Base-by-base conservation (phyloP, 2,888 invertebrate genomes). In the Lymantria dispar region DNA sequence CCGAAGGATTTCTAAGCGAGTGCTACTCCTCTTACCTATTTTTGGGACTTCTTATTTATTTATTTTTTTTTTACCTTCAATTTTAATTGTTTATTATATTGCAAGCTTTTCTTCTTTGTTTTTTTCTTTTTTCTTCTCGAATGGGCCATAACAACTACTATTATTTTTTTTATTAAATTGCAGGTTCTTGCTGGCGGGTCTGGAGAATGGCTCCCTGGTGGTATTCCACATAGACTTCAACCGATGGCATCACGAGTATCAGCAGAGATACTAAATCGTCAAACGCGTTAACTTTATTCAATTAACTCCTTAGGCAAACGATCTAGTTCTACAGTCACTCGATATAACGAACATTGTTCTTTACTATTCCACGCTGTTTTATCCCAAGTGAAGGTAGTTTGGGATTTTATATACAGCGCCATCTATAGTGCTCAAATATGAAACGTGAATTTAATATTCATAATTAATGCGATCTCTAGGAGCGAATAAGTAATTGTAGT, bases 191-290 rank as follows among this genome's bases (percentile, higher is more conserved):
- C 92, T 99, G 76, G 99, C 99, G 70, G 99, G 99, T 48, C 92
- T 99, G 52, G 98, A 98, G 52, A 98, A 99, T 68, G 99, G 99
- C 48, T 98, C 99, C 48, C 96, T 99, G 68, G 98, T 99, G 57
- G 98, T 99, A 73, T 99, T 99, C 92, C 99, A 99, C 92, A 98
- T 99, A 85, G 99, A 99, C 91, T 99, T 99, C 93, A 99, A 99
- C 91, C 94, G 97, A 79, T 98, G 98, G 98, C 98, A 98, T 87
- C 98, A 98, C 84, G 98, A 98, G 88, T 98, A 97, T 87, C 98
- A 98, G 80, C 98, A 98, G 87, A 95, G 98, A 73, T 98, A 98
- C 93, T 98, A 93, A 93, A 73, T 63, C 63, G 50, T 40, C 36
- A 54, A 60, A 55, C 48, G 5, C 11, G 8, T 38, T 38, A 22